phyloP scores from a whole-genome alignment of 2,888 invertebrate species.

The Drepana falcataria region DNA sequence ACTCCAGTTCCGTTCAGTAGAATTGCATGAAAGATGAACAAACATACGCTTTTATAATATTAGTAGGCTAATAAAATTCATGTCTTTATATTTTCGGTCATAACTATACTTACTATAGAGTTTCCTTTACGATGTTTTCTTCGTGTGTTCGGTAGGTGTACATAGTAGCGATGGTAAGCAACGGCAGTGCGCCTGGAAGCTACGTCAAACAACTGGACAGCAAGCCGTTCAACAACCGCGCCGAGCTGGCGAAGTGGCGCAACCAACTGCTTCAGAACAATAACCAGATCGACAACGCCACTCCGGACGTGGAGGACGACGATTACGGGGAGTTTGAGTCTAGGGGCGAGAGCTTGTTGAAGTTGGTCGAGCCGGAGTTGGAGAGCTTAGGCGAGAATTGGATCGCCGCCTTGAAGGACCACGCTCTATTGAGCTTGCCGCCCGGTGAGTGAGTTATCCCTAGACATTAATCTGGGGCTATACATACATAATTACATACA shows the following conservation, averaged over 20 bases:
- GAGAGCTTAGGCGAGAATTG: slow-evolving; percentile 95
- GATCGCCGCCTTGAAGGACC: slow-evolving; percentile 96
- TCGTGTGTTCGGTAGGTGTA: slow-evolving; percentile 81
- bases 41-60: no score
- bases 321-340: slow-evolving; percentile 88
- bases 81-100: no score
- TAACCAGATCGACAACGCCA: slow-evolving; percentile 54
- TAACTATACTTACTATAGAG: no score
- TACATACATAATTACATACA: no score
- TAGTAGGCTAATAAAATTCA: no score
- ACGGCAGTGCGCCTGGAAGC: slow-evolving; percentile 83
- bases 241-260: slow-evolving; percentile 64
- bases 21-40: no score
- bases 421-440: slow-evolving; percentile 94
- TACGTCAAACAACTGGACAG: slow-evolving; percentile 71
- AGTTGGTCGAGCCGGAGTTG: slow-evolving; percentile 95
- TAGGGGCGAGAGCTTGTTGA: slow-evolving; percentile 89
- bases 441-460: slow-evolving; percentile 68
- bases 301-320: slow-evolving; percentile 45
- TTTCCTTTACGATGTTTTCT: not conserved
- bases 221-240: slow-evolving; percentile 59
- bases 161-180: slow-evolving; percentile 94
- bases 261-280: slow-evolving; percentile 51
- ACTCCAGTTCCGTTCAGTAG: no score
- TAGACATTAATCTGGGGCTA: no score